These are phyloP conservation scores for Limnephilus rhombicus DNA, from an alignment of 2,888 invertebrate genomes.

Conservation along the genomic window DNA sequence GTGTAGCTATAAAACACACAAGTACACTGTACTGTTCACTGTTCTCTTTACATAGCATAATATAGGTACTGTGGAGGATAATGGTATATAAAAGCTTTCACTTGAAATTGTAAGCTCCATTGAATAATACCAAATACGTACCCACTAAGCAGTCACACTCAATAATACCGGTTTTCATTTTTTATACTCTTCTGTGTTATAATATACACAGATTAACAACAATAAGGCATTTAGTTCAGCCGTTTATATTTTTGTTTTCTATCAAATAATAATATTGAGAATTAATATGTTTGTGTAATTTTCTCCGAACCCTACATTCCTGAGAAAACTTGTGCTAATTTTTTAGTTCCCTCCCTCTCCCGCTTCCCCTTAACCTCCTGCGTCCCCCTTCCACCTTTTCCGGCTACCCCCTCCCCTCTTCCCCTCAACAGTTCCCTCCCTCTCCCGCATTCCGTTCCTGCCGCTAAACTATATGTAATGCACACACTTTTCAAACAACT, in stretches of 20 bases:
- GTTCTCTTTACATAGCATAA: background rate
- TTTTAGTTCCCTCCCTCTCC: no score
- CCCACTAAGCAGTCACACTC: background rate
- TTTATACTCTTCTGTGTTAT: background rate
- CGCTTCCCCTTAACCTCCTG: no score
- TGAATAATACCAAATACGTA: background rate
- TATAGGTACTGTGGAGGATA: background rate
- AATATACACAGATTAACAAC: background rate
- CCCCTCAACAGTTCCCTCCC: no score
- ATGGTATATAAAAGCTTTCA: constrained; percentile 18
- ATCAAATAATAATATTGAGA: background rate
- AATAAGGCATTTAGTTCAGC: background rate
- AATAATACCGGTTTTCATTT: background rate
- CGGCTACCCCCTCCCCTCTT: no score
- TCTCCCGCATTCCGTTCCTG: no score
- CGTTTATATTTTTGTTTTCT: background rate
- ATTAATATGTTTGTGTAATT: background rate
- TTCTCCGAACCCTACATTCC: background rate
- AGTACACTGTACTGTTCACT: background rate
- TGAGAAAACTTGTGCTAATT: no score
- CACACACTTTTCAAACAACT: no score
- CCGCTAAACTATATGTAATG: no score
- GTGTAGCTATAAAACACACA: background rate
- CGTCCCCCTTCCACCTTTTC: no score
- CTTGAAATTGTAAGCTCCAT: background rate